These are phyloP conservation scores for Dasyprocta punctata DNA, from an alignment of 2,113 vertebrate species.

Conservation along the genomic window DNA sequence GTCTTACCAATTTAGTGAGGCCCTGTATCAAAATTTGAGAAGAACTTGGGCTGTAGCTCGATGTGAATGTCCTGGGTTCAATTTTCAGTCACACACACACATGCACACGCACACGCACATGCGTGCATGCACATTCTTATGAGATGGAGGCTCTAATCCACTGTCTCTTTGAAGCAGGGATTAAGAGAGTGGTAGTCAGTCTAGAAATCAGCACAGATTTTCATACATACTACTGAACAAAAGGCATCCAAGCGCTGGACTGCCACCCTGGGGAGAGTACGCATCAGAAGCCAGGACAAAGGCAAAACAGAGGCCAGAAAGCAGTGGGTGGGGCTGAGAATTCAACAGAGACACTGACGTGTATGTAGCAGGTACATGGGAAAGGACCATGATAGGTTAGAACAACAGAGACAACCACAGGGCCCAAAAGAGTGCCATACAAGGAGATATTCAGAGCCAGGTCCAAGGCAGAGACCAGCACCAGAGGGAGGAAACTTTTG, in stretches of 20 bases:
- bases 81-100: background rate
- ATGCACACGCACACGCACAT: background rate
- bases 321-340: background rate
- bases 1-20: background rate
- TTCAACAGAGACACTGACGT: fast-evolving
- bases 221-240: background rate
- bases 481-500: background rate
- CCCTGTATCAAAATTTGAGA: background rate
- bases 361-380: fast-evolving
- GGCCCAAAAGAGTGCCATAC: fast-evolving
- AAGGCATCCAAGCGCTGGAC: background rate
- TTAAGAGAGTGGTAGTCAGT: background rate
- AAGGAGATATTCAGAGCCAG: background rate
- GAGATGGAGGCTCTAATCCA: background rate
- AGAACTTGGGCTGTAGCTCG: background rate
- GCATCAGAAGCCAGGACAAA: background rate
- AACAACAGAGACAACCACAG: background rate
- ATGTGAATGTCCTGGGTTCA: background rate
- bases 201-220: background rate
- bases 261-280: no score
- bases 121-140: background rate
- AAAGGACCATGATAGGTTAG: fast-evolving
- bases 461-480: fast-evolving
- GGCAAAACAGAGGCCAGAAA: background rate
- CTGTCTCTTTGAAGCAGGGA: background rate